These are phyloP conservation scores for Callyntrura guangdongensis DNA, from an alignment of 2,888 invertebrate species.

Conservation along the genomic window DNA sequence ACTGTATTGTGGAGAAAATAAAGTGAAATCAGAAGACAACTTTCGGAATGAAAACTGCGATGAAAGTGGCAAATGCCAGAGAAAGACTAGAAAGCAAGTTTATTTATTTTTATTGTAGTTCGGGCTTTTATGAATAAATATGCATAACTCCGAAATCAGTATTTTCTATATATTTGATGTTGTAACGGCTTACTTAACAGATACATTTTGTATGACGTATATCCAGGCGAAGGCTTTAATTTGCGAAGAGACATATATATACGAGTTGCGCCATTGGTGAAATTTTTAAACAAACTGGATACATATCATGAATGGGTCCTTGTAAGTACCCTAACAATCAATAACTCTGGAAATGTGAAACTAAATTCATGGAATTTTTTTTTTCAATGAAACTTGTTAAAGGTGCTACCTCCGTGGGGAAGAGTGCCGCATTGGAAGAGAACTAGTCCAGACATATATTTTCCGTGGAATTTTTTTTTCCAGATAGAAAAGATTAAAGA, in stretches of 20 bases:
- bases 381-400: conserved; percentile 55
- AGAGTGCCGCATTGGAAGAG: conserved; percentile 95
- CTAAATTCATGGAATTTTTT: not conserved
- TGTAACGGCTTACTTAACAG: conserved; percentile 87
- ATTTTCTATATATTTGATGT: too few relatives aligned
- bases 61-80: conserved; percentile 26
- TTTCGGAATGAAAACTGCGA: conserved; percentile 29
- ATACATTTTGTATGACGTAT: conserved; percentile 96
- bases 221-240: conserved; percentile 98
- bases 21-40: not conserved
- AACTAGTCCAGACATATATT: conserved; percentile 87
- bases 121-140: not conserved
- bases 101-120: not conserved
- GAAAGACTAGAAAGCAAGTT: conserved; percentile 62
- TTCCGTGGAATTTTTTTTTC: conserved; percentile 95
- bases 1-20: conserved; percentile 51
- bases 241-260: conserved; percentile 98
- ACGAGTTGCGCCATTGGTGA: conserved; percentile 94
- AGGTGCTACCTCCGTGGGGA: conserved; percentile 97
- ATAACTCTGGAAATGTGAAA: not conserved
- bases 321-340: conserved; percentile 84
- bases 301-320: conserved; percentile 86
- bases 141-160: not conserved
- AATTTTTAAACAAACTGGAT: conserved; percentile 88
- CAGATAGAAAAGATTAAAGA: conserved; percentile 91